phyloP scores from a whole-genome alignment of 2,113 vertebrate genomes.

The Pollachius pollachius region DNA sequence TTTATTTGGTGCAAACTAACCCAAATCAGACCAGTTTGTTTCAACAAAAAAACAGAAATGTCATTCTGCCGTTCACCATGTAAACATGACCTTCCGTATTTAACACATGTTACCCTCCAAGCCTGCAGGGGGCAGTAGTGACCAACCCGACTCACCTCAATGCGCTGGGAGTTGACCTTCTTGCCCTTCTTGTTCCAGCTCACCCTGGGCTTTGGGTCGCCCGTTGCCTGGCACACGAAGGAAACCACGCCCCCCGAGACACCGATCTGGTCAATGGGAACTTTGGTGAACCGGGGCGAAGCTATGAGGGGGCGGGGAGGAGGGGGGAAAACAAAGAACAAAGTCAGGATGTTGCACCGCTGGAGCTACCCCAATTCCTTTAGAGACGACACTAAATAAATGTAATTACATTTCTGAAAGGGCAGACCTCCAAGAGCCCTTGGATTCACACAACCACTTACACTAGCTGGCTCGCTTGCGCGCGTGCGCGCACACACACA shows the following conservation, averaged over 20 bases:
- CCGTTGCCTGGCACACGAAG: constrained; percentile 95
- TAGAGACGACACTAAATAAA: constrained; percentile 10
- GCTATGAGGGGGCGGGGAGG: constrained; percentile 43
- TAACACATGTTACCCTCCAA: neutral
- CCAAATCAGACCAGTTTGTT: no score
- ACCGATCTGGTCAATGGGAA: constrained; percentile 92
- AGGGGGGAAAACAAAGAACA: neutral
- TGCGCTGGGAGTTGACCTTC: constrained; percentile 95
- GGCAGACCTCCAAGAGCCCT: constrained; percentile 2
- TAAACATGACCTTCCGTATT: no score
- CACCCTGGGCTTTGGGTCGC: constrained; percentile 92
- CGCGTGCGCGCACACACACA: no score
- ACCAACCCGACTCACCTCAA: constrained; percentile 81
- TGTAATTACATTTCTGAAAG: constrained; percentile 37
- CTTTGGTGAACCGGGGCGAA: constrained; percentile 86
- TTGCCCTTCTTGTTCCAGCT: constrained; percentile 99
- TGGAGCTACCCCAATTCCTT: constrained; percentile 23
- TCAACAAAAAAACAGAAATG: no score
- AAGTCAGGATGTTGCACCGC: neutral
- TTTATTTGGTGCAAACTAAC: no score
- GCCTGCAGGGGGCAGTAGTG: constrained; percentile 1
- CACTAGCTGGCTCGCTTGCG: neutral
- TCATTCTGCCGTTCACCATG: no score
- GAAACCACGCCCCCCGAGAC: constrained; percentile 96
- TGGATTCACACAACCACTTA: neutral